These are phyloP conservation scores for Dreissena polymorpha DNA, from an alignment of 1,140 invertebrate genomes.

Conservation along the genomic window DNA sequence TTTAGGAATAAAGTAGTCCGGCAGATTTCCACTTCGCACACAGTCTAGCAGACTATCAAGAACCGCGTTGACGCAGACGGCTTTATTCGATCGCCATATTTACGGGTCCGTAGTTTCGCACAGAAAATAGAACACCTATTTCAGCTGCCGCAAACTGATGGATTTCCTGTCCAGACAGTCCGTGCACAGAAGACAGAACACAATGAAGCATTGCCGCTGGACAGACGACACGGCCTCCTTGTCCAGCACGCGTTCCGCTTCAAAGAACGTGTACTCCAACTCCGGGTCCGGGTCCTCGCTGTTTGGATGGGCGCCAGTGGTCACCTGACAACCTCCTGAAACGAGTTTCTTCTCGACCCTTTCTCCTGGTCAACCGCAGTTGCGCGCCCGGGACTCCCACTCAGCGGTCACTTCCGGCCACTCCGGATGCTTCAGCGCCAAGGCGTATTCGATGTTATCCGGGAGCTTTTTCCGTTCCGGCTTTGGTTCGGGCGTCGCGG, in stretches of 20 bases:
- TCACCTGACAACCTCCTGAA: slow-evolving; percentile 47
- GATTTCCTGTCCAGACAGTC: slow-evolving; percentile 30
- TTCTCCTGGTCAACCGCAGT: slow-evolving; percentile 46
- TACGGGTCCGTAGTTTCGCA: slow-evolving; percentile 45
- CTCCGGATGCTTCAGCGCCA: slow-evolving; percentile 34
- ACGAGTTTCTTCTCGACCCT: slow-evolving; percentile 45
- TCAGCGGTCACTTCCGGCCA: slow-evolving; percentile 45
- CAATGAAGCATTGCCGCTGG: slow-evolving; percentile 48
- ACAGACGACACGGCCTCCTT: slow-evolving; percentile 43
- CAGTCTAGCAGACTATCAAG: slow-evolving; percentile 31
- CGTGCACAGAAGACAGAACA: slow-evolving; percentile 43
- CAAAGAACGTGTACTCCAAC: slow-evolving; percentile 47
- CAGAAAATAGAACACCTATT: slow-evolving; percentile 46
- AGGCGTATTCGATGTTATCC: slow-evolving; percentile 43
- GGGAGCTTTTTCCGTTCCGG: slow-evolving; percentile 41
- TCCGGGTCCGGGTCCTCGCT: slow-evolving; percentile 46
- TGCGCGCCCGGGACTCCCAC: slow-evolving; percentile 36
- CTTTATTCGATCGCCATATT: slow-evolving; percentile 42
- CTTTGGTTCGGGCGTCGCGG: slow-evolving; percentile 26
- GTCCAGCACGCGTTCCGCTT: slow-evolving; percentile 42
- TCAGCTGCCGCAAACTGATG: slow-evolving; percentile 31
- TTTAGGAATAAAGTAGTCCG: slow-evolving; percentile 47
- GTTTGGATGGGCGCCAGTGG: slow-evolving; percentile 36
- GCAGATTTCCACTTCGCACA: slow-evolving; percentile 39
- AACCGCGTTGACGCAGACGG: slow-evolving; percentile 27